Percentiles rank a stretch among this genome's conserved stretches.
Evolutionary conservation across 2,888 invertebrate species (phyloP).

Genomic region (Aphodius granarius): DNA sequence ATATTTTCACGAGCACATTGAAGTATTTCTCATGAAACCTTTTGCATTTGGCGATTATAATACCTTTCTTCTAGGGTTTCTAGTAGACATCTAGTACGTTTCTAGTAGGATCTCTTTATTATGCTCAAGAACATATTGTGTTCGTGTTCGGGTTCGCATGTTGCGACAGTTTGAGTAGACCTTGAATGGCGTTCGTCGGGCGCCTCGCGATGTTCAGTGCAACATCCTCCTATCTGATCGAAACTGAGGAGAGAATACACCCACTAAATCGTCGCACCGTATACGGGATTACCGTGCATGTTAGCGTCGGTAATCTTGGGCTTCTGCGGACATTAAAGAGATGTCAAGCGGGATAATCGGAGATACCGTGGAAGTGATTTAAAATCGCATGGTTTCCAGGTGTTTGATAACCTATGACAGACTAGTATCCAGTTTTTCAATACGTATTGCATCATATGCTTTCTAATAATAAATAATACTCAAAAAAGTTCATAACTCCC

Average conservation of each 20-base stretch:
- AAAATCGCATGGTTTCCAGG: background rate
- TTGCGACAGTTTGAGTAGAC: background rate
- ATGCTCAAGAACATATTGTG: no score
- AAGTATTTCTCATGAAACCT: no score
- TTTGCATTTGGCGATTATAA: no score
- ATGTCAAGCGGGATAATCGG: background rate
- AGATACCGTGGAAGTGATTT: background rate
- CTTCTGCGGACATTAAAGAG: background rate
- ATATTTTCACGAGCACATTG: no score
- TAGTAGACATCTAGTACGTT: no score
- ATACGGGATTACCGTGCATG: background rate
- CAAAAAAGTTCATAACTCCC: no score
- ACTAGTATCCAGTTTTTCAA: no score
- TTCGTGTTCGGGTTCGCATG: background rate
- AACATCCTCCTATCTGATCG: background rate
- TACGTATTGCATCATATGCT: no score
- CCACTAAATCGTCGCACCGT: background rate
- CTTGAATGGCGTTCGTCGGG: background rate
- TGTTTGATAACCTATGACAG: no score
- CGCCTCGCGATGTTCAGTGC: background rate
- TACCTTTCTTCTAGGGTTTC: no score
- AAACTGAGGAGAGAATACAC: background rate
- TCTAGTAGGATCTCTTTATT: no score
- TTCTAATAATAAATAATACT: no score
- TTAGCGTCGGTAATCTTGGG: background rate